Evolutionary conservation across 2,888 invertebrate species (phyloP).

Genomic region (Limnephilus lunatus): DNA sequence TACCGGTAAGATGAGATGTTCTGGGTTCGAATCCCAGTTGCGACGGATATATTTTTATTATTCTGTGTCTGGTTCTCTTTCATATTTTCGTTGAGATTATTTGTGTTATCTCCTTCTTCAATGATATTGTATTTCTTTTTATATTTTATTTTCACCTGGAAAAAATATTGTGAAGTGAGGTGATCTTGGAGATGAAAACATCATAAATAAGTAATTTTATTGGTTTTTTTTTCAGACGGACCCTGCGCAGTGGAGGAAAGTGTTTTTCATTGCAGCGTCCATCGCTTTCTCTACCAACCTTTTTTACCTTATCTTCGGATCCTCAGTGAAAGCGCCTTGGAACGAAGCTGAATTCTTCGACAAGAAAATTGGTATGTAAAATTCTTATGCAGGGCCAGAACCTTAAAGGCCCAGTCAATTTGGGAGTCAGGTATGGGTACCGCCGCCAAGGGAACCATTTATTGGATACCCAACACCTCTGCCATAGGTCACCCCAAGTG

Average conservation of each 20-base stretch:
- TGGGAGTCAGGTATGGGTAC: no score
- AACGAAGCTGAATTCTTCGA: slow-evolving; percentile 69
- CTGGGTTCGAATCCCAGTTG: no score
- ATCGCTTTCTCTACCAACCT: slow-evolving; percentile 76
- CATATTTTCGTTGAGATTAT: no score
- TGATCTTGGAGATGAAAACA: no score
- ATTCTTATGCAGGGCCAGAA: neutral
- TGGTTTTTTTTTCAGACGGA: slow-evolving; percentile 68
- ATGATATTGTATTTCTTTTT: neutral
- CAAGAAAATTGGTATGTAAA: slow-evolving; percentile 50
- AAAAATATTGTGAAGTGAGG: no score
- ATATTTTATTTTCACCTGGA: neutral
- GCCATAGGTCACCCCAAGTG: no score
- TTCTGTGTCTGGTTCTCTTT: no score
- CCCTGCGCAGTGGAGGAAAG: slow-evolving; percentile 75
- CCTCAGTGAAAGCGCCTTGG: slow-evolving; percentile 78
- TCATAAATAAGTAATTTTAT: neutral
- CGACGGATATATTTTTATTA: no score
- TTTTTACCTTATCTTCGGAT: slow-evolving; percentile 76
- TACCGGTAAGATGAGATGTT: no score
- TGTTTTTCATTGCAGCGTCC: slow-evolving; percentile 77
- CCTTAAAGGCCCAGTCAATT: neutral
- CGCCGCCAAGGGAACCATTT: no score
- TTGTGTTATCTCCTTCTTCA: no score
- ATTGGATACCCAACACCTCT: no score